Evolutionary conservation across 2,113 vertebrate species (phyloP), one percentile per base, ranked within the genome.

Genomic region (Junco hyemalis): DNA sequence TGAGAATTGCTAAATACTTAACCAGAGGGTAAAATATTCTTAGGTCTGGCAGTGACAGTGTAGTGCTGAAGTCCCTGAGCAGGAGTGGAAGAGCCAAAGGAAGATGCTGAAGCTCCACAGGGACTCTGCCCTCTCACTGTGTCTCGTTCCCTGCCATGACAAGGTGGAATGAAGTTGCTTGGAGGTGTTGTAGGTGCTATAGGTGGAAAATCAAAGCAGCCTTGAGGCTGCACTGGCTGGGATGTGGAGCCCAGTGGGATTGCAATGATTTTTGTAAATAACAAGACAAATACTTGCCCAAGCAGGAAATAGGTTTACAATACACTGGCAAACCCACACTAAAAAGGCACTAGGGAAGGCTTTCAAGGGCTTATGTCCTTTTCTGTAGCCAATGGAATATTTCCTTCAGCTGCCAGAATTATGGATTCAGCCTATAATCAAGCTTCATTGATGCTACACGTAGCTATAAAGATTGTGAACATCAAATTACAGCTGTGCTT

Each of bases 21-120:
- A 14, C 13, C 38, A 54, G 36, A 13, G 24, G 68, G 35, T 35
- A 29, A 16, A 63, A n/a, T 17, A 18, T 47, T 76, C 25, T 80
- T 65, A 65, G 8, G 36, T 42, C 38, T 88, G 80, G 44, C 66
- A 54, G 6, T 8, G 18, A 28, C 20, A 5, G 9, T 47, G 44
- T 20, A 22, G 26, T 47, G 44, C 8, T 33, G 22, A 63, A 76
- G 59, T 18, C 4, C 4, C n/a, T 59, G 48, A 68, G 72, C 24
- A 53, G 57, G 31, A 86, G 25, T 15, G 23, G 15, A 50, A 42
- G 38, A 65, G 29, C 74, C 71, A 24, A 35, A 79, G 42, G 45
- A 59, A 60, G 14, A 6, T 16, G 29, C 6, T 2, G 0, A 44
- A 57, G 4, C 5, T 60, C 22, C 8, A 0, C 5, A 12, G 8